Evolutionary conservation across 2,797 vertebrate species (phyloP), one percentile per base, ranked within the genome.

Genomic region (Sebastes nivosus): DNA sequence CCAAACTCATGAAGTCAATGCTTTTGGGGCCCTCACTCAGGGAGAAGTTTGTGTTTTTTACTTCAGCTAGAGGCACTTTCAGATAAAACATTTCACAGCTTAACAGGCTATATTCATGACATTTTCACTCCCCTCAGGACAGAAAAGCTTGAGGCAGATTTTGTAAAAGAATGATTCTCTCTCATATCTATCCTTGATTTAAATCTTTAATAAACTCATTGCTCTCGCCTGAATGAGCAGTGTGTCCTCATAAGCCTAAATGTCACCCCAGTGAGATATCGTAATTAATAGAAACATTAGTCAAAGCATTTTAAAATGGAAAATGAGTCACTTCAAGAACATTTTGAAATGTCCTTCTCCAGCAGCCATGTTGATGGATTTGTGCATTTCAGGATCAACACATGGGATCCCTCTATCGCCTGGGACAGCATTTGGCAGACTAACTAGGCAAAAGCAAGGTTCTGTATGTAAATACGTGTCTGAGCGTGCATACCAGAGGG

Each of bases 211-310:
- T 87, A 89, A 90, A 90, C 42, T 4, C 79, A 85, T 81, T 83
- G 78, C 87, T 87, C 74, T 76, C 10, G 75, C 69, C 70, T 75
- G 66, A 89, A 88, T 69, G 83, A 86, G 72, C 78, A 70, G 68
- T 59, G 38, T 85, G 85, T 87, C 87, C 81, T 85, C 72, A 55
- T 67, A 76, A 82, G 83, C 91, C 83, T 84, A 87, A 92, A 91
- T 86, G 78, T 93, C 89, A 92, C 81, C 86, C 82, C 60, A 74
- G 86, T 82, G 82, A 87, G 84, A 81, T 88, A 75, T 30, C 77
- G 72, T 88, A 93, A 93, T 92, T 93, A 94, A 92, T 87, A 88
- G 82, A 90, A 89, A 82, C 89, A 93, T 94, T 93, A 92, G 88
- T 90, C 74, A 82, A 85, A 86, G 80, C 38, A 67, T 88, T 90